A percentile compares a stretch with the other conserved stretches of the same genome.
These are phyloP conservation scores for Acleris holmiana DNA, from an alignment of 2,888 invertebrate genomes.

Conservation along the genomic window DNA sequence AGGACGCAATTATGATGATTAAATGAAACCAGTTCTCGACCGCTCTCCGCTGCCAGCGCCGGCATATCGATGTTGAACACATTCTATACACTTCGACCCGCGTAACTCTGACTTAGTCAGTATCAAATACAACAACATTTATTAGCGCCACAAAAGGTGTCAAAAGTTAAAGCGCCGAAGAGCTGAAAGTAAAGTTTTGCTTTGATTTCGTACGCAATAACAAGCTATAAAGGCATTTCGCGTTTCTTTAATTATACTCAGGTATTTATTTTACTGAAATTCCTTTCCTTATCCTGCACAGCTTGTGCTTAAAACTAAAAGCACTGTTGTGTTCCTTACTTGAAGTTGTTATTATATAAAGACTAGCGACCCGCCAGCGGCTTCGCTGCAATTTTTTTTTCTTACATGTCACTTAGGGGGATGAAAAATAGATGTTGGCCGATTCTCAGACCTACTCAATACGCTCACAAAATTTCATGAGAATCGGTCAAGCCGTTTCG, in stretches of 20 bases:
- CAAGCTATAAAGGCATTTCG: too few relatives aligned
- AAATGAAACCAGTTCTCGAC: slow-evolving; percentile 77
- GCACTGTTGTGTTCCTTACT: slow-evolving; percentile 22
- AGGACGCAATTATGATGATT: slow-evolving; percentile 83
- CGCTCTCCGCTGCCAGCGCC: slow-evolving; percentile 56
- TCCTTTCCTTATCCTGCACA: not conserved
- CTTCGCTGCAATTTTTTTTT: too few relatives aligned
- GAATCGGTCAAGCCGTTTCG: too few relatives aligned
- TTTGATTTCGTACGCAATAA: not conserved
- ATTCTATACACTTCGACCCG: slow-evolving; percentile 50
- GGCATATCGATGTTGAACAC: slow-evolving; percentile 63
- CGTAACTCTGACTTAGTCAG: slow-evolving; percentile 28
- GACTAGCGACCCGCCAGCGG: too few relatives aligned
- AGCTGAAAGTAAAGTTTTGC: not conserved
- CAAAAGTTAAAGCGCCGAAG: not conserved
- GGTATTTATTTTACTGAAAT: not conserved
- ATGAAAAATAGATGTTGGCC: too few relatives aligned
- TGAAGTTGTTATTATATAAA: slow-evolving; percentile 20
- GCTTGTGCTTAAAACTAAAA: not conserved
- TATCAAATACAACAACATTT: slow-evolving; percentile 23
- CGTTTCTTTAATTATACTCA: too few relatives aligned
- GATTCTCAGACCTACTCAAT: too few relatives aligned
- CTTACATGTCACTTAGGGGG: too few relatives aligned
- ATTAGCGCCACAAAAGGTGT: slow-evolving; percentile 18
- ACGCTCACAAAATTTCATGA: too few relatives aligned